phyloP scores from a whole-genome alignment of 2,797 vertebrate genomes.

The Balearica regulorum region DNA sequence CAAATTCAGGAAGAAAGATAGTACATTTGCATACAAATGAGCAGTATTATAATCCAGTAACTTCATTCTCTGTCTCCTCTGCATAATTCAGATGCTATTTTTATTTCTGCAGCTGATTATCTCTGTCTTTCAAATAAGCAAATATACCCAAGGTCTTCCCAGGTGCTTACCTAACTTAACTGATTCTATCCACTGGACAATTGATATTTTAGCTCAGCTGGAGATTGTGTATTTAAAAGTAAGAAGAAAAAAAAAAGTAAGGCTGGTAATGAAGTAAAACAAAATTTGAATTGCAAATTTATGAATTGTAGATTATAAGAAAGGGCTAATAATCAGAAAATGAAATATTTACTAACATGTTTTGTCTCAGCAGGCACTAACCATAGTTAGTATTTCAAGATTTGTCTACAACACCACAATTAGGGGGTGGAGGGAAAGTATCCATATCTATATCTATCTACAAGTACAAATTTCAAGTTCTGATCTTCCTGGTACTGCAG shows the following conservation, averaged over 20 bases:
- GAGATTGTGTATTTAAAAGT: background rate
- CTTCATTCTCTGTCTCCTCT: background rate
- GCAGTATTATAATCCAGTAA: background rate
- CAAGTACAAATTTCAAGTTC: background rate
- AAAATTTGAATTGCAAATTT: background rate
- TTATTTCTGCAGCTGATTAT: conserved; percentile 35
- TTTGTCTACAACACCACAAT: background rate
- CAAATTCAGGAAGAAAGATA: conserved; percentile 5
- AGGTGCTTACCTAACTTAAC: background rate
- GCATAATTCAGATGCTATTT: conserved; percentile 34
- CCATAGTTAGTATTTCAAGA: background rate
- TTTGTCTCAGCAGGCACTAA: background rate
- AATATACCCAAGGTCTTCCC: background rate
- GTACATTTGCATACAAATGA: conserved; percentile 36
- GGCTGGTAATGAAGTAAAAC: background rate
- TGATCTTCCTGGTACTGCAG: background rate
- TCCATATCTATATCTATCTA: background rate
- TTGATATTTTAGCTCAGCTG: background rate
- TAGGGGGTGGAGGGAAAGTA: background rate
- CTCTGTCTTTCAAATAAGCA: background rate
- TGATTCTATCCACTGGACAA: background rate
- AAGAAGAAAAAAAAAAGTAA: too few relatives aligned
- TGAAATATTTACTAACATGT: background rate
- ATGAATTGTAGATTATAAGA: background rate
- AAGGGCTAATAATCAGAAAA: background rate